Conservation (phyloP, 2,797 vertebrate genomes). For the Melanogrammus aeglefinus region DNA sequence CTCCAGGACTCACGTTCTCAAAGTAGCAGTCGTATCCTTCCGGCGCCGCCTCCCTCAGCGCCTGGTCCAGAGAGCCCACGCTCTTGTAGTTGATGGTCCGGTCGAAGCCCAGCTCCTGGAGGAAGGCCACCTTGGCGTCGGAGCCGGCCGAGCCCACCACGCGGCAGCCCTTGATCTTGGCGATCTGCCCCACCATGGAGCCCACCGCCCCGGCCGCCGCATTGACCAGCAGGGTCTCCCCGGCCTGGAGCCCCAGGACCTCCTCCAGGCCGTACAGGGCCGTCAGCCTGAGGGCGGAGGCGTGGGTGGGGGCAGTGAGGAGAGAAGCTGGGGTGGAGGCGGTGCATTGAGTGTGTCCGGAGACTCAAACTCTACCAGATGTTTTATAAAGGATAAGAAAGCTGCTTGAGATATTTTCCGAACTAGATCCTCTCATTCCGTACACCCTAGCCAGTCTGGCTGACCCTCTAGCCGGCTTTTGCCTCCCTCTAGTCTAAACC, state of each 20-base stretch:
- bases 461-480: too few relatives aligned
- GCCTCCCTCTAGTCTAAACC: slow-evolving; percentile 35
- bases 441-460: slow-evolving; percentile 42
- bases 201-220: slow-evolving; percentile 90
- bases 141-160: slow-evolving; percentile 86
- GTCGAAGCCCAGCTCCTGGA: slow-evolving; percentile 88
- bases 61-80: slow-evolving; percentile 78
- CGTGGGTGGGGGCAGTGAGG: background rate
- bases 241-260: slow-evolving; percentile 77
- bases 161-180: slow-evolving; percentile 88
- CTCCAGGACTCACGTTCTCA: slow-evolving; percentile 77
- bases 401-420: background rate
- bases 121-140: slow-evolving; percentile 80
- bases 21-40: slow-evolving; percentile 90
- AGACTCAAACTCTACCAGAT: background rate
- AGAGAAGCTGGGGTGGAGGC: background rate
- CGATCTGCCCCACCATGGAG: slow-evolving; percentile 84
- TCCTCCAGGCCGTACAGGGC: slow-evolving; percentile 87
- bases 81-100: slow-evolving; percentile 91
- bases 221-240: slow-evolving; percentile 86
- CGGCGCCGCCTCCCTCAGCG: slow-evolving; percentile 79
- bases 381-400: background rate
- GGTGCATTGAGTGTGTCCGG: background rate
- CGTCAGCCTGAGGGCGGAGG: slow-evolving; percentile 73
- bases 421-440: background rate